phyloP scores from a whole-genome alignment of 2,888 invertebrate species.

The Polydrusus pterygomalis region DNA sequence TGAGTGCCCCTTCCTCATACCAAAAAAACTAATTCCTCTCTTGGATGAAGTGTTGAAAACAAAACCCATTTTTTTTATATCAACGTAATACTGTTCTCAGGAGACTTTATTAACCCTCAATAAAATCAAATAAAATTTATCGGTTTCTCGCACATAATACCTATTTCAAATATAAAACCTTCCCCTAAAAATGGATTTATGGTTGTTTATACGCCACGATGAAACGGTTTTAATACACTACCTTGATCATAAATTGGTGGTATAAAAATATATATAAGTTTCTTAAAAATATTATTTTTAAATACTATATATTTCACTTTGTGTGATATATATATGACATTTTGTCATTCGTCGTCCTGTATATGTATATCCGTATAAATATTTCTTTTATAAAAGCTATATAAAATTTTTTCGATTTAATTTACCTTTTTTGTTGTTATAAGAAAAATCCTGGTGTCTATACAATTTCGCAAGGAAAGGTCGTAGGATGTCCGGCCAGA shows the following conservation, averaged over 20 bases:
- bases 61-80: neutral
- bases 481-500: constrained; percentile 42
- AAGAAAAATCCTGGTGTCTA: constrained; percentile 40
- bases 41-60: neutral
- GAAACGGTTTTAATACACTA: neutral
- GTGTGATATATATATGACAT: too few relatives aligned
- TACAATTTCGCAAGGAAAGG: constrained; percentile 38
- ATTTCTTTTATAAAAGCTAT: constrained; percentile 1
- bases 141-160: constrained; percentile 27
- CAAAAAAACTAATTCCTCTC: neutral
- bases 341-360: too few relatives aligned
- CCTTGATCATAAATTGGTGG: constrained; percentile 3
- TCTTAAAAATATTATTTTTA: too few relatives aligned
- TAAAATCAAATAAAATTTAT: constrained; percentile 43
- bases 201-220: neutral
- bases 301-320: too few relatives aligned
- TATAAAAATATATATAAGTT: neutral
- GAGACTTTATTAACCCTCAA: constrained; percentile 39
- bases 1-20: too few relatives aligned
- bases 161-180: constrained; percentile 20
- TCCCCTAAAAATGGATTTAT: neutral
- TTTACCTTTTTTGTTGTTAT: constrained; percentile 29
- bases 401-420: constrained; percentile 21
- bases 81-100: constrained; percentile 1
- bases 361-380: too few relatives aligned